These are phyloP conservation scores for Poecilia gillii DNA, from an alignment of 2,797 vertebrate genomes.

Conservation along the genomic window DNA sequence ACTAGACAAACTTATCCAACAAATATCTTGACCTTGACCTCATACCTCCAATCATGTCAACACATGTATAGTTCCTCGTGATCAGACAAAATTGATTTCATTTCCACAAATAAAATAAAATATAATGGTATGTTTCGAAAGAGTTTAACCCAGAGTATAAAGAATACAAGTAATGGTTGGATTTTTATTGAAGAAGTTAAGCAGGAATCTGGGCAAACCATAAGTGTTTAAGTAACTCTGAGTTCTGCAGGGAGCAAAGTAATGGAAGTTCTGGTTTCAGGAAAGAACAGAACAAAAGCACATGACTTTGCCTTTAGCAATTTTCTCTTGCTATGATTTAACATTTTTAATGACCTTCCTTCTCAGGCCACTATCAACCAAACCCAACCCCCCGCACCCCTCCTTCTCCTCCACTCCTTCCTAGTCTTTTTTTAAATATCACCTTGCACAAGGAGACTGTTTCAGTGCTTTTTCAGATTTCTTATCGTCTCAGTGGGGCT, in stretches of 20 bases:
- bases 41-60: not conserved
- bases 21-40: not conserved
- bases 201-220: not conserved
- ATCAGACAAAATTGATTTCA: not conserved
- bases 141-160: not conserved
- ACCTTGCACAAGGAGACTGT: slow-evolving; percentile 34
- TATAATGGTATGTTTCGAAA: not conserved
- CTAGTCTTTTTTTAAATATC: slow-evolving; percentile 1
- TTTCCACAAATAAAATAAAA: not conserved
- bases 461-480: slow-evolving; percentile 27
- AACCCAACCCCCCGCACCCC: not conserved
- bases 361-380: slow-evolving; percentile 12
- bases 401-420: not conserved
- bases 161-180: not conserved
- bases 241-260: not conserved
- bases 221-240: not conserved
- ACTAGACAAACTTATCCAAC: not conserved
- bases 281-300: slow-evolving; percentile 1
- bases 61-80: not conserved
- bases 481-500: slow-evolving; percentile 15
- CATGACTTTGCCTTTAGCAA: not conserved
- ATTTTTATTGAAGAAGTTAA: not conserved
- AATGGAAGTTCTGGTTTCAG: not conserved
- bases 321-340: not conserved
- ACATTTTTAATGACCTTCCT: slow-evolving; percentile 22